Evolutionary conservation across 2,888 invertebrate species (phyloP).

Genomic region (Eupithecia vulgata): DNA sequence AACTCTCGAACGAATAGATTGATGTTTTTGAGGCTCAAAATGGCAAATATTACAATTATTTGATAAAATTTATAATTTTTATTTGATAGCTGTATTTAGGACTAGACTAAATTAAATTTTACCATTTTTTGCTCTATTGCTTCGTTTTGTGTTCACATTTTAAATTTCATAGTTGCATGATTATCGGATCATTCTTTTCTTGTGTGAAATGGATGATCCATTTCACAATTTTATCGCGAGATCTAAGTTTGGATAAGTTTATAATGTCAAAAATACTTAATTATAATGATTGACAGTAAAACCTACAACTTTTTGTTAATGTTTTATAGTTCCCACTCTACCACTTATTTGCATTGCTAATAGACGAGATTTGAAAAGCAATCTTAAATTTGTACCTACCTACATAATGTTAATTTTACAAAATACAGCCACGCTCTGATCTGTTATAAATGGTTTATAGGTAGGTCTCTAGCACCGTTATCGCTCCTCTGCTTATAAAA

Average conservation of each 20-base stretch:
- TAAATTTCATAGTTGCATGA: background rate
- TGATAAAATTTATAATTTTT: too few relatives aligned
- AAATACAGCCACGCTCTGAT: slow-evolving; percentile 1
- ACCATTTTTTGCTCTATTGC: too few relatives aligned
- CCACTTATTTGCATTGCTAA: slow-evolving; percentile 1
- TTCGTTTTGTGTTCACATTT: background rate
- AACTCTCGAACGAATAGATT: background rate
- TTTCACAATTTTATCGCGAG: background rate
- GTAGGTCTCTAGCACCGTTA: background rate
- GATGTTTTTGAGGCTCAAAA: too few relatives aligned
- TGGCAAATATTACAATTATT: too few relatives aligned
- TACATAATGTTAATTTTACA: too few relatives aligned
- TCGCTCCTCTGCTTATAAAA: background rate
- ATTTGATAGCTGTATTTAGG: too few relatives aligned
- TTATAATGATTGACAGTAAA: background rate
- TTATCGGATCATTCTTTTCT: background rate
- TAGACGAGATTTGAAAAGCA: background rate
- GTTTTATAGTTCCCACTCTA: background rate
- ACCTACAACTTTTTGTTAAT: background rate
- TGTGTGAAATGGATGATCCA: background rate
- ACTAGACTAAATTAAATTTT: too few relatives aligned
- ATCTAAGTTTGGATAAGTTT: background rate
- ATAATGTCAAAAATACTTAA: background rate
- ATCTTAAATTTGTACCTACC: background rate
- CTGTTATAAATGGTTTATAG: background rate